Conservation (phyloP, 2,888 invertebrate genomes). For the Catocala sponsa region DNA sequence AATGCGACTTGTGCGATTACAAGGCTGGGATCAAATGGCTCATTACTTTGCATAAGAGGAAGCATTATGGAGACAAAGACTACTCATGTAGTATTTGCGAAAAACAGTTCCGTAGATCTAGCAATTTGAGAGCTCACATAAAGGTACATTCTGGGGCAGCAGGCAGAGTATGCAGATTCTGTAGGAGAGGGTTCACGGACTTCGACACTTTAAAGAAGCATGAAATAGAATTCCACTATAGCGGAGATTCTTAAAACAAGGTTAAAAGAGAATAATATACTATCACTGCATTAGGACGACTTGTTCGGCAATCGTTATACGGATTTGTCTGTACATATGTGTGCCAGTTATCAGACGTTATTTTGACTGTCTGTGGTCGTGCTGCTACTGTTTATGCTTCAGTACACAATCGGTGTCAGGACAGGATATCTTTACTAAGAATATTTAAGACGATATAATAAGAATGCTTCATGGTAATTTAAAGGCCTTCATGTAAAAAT, state of each 20-base stretch:
- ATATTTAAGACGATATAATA: too few relatives aligned
- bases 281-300: too few relatives aligned
- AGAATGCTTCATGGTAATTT: too few relatives aligned
- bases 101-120: constrained; percentile 85
- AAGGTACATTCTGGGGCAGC: constrained; percentile 72
- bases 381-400: too few relatives aligned
- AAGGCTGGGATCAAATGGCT: constrained; percentile 71
- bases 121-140: constrained; percentile 77
- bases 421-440: too few relatives aligned
- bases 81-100: constrained; percentile 88
- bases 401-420: too few relatives aligned
- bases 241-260: constrained; percentile 48
- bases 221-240: constrained; percentile 62
- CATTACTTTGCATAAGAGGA: constrained; percentile 77
- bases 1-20: constrained; percentile 75
- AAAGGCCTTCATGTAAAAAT: too few relatives aligned
- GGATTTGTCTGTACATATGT: too few relatives aligned
- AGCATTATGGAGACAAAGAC: constrained; percentile 81
- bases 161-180: constrained; percentile 72
- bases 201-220: constrained; percentile 62
- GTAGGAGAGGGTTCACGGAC: constrained; percentile 67
- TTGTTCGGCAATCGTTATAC: too few relatives aligned
- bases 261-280: too few relatives aligned
- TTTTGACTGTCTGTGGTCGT: too few relatives aligned
- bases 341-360: too few relatives aligned